Evolutionary conservation across 2,113 vertebrate species (phyloP).

Genomic region (Hippoglossus stenolepis): DNA sequence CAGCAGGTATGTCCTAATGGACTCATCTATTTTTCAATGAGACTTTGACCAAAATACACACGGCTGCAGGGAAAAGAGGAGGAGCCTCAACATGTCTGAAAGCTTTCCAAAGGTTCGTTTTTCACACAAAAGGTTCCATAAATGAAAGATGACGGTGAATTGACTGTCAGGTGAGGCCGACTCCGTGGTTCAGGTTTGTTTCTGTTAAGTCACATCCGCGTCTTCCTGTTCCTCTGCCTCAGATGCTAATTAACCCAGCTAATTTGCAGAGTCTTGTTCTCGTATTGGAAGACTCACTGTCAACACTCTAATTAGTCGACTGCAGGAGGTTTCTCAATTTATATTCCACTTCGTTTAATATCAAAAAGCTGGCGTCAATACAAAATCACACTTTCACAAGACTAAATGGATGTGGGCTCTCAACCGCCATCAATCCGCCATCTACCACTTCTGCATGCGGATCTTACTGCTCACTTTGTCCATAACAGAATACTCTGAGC

Average conservation of each 20-base stretch:
- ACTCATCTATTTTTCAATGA: constrained; percentile 70
- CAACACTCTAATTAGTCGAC: constrained; percentile 7
- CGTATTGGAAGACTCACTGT: not conserved
- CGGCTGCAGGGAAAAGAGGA: constrained; percentile 7
- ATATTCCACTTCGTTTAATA: constrained; percentile 2
- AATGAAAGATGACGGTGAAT: constrained; percentile 64
- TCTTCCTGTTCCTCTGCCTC: not conserved
- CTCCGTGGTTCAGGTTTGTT: constrained; percentile 13
- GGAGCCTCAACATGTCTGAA: constrained; percentile 47
- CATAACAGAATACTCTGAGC: not conserved
- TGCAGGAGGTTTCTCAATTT: not conserved
- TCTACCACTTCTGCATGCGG: not conserved
- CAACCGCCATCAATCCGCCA: not conserved
- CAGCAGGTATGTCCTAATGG: constrained; percentile 61
- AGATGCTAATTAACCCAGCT: constrained; percentile 2
- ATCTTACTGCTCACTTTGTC: not conserved
- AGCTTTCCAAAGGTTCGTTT: constrained; percentile 48
- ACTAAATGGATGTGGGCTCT: constrained; percentile 16
- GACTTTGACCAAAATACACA: constrained; percentile 46
- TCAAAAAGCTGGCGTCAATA: not conserved
- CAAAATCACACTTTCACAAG: constrained; percentile 3
- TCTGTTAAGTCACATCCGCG: constrained; percentile 1
- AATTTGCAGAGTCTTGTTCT: not conserved
- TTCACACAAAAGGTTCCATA: constrained; percentile 37
- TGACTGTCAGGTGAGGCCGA: not conserved